phyloP scores from a whole-genome alignment of 2,113 vertebrate genomes.

The Caracal caracal region DNA sequence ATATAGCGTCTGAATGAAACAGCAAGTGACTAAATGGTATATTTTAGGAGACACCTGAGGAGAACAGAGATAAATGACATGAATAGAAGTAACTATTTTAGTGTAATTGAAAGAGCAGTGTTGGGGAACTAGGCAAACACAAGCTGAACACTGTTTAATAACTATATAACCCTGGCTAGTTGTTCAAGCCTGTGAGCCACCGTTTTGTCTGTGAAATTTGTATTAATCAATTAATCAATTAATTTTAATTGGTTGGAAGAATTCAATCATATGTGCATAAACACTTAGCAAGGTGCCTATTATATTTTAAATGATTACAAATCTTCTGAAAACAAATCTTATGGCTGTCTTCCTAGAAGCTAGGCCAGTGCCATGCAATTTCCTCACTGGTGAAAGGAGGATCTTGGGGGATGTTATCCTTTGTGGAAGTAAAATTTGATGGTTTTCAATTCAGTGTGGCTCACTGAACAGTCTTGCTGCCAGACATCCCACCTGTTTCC shows the following conservation, averaged over 20 bases:
- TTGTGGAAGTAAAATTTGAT: constrained; percentile 39
- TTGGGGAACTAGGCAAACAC: background rate
- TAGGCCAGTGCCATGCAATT: background rate
- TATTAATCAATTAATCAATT: background rate
- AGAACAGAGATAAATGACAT: background rate
- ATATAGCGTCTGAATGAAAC: background rate
- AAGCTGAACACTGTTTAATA: background rate
- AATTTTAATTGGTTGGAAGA: background rate
- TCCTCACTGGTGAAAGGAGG: background rate
- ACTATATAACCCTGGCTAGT: background rate
- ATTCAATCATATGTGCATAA: background rate
- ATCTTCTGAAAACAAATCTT: constrained; percentile 32
- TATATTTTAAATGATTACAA: constrained; percentile 24
- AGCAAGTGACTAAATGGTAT: background rate
- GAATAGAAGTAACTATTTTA: background rate
- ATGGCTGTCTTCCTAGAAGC: background rate
- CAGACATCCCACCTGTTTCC: background rate
- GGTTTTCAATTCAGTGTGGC: background rate
- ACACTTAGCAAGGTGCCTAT: background rate
- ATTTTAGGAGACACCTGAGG: background rate
- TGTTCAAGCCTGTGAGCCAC: background rate
- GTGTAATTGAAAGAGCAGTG: background rate
- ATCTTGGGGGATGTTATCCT: background rate
- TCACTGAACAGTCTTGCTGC: background rate
- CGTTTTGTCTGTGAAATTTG: background rate